Percentiles rank a stretch among this genome's conserved stretches.
phyloP scores from a whole-genome alignment of 2,797 vertebrate genomes.

The Muraenolepis orangiensis region DNA sequence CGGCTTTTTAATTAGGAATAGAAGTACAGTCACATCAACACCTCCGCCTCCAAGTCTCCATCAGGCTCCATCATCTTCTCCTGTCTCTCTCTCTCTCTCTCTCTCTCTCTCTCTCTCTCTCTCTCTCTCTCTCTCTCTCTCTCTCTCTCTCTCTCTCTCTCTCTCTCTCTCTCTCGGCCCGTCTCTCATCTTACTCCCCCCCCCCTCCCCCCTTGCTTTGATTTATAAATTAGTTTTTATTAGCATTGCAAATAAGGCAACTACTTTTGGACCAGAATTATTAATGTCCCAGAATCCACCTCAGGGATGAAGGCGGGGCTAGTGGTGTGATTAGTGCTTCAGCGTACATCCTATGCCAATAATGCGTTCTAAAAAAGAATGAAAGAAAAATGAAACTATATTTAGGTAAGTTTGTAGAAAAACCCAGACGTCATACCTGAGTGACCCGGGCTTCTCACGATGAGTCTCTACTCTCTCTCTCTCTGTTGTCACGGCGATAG shows the following conservation, averaged over 20 bases:
- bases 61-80: too few relatives aligned
- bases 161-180: too few relatives aligned
- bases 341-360: neutral
- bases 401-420: neutral
- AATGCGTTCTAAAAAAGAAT: neutral
- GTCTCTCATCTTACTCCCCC: neutral
- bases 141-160: neutral
- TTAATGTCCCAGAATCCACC: conserved; percentile 53
- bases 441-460: neutral
- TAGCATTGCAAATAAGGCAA: conserved; percentile 63
- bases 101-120: neutral
- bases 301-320: conserved; percentile 17
- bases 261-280: conserved; percentile 58
- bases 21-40: too few relatives aligned
- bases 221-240: conserved; percentile 26
- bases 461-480: neutral
- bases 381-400: neutral
- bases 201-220: conserved; percentile 22
- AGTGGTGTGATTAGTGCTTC: neutral
- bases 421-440: neutral
- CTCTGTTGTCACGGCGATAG: neutral
- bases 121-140: too few relatives aligned
- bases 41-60: too few relatives aligned
- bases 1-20: too few relatives aligned
- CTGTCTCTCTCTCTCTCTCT: conserved; percentile 15